Percentiles rank a stretch among this genome's conserved stretches.
phyloP scores from a whole-genome alignment of 2,113 vertebrate genomes.

The Taurulus bubalis region DNA sequence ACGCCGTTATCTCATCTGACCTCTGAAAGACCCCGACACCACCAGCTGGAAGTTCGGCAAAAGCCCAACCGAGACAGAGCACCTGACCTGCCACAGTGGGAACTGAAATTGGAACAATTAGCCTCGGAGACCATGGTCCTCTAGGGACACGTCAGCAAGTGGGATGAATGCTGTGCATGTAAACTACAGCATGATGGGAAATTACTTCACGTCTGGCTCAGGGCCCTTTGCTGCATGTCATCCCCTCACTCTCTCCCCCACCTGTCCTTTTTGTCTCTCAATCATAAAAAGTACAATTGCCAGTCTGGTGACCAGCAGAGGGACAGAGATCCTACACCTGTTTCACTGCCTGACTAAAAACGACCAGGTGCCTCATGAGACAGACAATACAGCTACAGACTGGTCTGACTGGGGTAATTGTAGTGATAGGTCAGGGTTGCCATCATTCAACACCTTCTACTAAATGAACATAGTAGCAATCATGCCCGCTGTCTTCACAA shows the following conservation, averaged over 20 bases:
- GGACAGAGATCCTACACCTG: slow-evolving; percentile 15
- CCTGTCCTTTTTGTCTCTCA: background rate
- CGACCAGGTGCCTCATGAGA: slow-evolving; percentile 59
- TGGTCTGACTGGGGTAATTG: slow-evolving; percentile 60
- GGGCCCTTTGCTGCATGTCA: background rate
- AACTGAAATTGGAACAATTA: slow-evolving; percentile 12
- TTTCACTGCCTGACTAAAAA: slow-evolving; percentile 29
- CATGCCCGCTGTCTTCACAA: slow-evolving; percentile 10
- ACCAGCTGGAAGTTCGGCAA: slow-evolving; percentile 32
- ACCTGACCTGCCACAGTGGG: slow-evolving; percentile 10
- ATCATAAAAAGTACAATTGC: background rate
- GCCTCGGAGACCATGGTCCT: background rate
- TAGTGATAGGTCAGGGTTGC: slow-evolving; percentile 36
- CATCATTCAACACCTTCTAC: slow-evolving; percentile 57
- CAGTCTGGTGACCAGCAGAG: slow-evolving; percentile 11
- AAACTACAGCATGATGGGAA: background rate
- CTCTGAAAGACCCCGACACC: slow-evolving; percentile 22
- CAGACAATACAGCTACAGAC: slow-evolving; percentile 56
- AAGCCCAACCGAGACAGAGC: slow-evolving; percentile 17
- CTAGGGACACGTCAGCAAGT: background rate
- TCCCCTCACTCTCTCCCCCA: background rate
- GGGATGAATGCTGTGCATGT: background rate
- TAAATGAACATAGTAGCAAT: slow-evolving; percentile 37
- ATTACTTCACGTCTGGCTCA: background rate
- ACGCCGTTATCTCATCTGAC: slow-evolving; percentile 29